Evolutionary conservation across 1,140 invertebrate species (phyloP).

Genomic region (Andricus grossulariae): DNA sequence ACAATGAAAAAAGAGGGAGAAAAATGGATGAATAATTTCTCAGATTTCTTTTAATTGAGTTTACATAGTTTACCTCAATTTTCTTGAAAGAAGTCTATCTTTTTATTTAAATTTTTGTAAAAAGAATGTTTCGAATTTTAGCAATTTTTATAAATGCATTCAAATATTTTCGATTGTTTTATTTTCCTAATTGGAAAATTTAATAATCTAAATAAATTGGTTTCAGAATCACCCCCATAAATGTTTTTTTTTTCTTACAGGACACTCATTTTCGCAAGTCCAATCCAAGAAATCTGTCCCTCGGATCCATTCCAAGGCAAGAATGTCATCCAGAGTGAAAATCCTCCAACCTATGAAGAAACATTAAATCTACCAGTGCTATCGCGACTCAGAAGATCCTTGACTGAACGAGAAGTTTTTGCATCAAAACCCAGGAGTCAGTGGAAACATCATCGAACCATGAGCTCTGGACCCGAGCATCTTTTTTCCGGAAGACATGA

Average conservation of each 20-base stretch:
- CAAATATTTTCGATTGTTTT: too few species aligned
- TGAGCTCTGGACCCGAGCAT: slow-evolving; percentile 54
- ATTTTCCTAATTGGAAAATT: too few species aligned
- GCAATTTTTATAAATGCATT: too few species aligned
- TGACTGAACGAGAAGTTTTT: slow-evolving; percentile 50
- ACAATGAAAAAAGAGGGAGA: too few species aligned
- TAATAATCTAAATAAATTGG: too few species aligned
- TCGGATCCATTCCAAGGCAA: slow-evolving; percentile 79
- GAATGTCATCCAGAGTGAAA: slow-evolving; percentile 71
- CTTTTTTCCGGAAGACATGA: slow-evolving; percentile 33
- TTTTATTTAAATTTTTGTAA: too few species aligned
- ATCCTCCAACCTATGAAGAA: slow-evolving; percentile 76
- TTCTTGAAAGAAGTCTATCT: too few species aligned
- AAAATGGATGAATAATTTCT: too few species aligned
- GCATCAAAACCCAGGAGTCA: slow-evolving; percentile 28
- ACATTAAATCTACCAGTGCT: slow-evolving; percentile 75
- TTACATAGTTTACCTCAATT: too few species aligned
- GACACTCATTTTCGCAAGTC: slow-evolving; percentile 79
- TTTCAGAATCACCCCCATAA: too few species aligned
- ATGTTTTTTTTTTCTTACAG: slow-evolving; percentile 44
- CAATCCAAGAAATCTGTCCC: slow-evolving; percentile 79
- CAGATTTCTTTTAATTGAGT: too few species aligned
- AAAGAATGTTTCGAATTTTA: too few species aligned
- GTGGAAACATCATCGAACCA: slow-evolving; percentile 53
- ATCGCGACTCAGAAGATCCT: slow-evolving; percentile 75